phyloP scores from a whole-genome alignment of 1,140 invertebrate species.

The Trichoplusia ni region DNA sequence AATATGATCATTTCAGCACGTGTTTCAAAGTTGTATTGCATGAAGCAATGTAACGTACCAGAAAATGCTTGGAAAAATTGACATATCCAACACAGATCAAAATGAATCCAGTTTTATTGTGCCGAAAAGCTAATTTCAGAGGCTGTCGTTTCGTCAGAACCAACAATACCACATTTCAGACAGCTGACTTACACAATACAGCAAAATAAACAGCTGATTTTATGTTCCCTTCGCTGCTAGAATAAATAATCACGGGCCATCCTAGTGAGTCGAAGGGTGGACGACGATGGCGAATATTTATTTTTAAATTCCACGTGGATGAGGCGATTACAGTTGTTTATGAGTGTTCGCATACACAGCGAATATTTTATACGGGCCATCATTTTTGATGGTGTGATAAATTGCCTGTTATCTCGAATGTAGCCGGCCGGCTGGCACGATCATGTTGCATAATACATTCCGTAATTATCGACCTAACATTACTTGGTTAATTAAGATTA shows the following conservation, averaged over 20 bases:
- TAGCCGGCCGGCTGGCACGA: background rate
- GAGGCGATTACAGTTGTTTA: slow-evolving; percentile 15
- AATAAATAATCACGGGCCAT: slow-evolving; percentile 22
- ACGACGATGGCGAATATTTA: slow-evolving; percentile 41
- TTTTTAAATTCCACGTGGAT: slow-evolving; percentile 44
- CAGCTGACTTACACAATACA: slow-evolving; percentile 20
- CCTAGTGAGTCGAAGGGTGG: slow-evolving; percentile 42
- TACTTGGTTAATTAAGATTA: background rate
- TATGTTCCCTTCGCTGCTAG: slow-evolving; percentile 8
- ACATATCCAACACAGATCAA: too few relatives aligned
- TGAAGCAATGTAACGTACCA: too few relatives aligned
- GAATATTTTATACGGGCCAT: slow-evolving; percentile 9
- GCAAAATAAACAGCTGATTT: slow-evolving; percentile 11
- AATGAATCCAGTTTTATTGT: too few relatives aligned
- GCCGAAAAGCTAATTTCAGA: too few relatives aligned
- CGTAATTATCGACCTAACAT: background rate
- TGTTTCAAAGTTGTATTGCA: too few relatives aligned
- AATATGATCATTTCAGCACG: too few relatives aligned
- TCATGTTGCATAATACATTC: background rate
- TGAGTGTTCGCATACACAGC: slow-evolving; percentile 7
- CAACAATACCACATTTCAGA: background rate
- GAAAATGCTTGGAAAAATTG: too few relatives aligned
- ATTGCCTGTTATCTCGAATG: background rate
- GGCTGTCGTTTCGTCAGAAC: background rate
- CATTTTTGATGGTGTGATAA: slow-evolving; percentile 24